Conservation (phyloP, 2,888 invertebrate species). For the Autographa gamma region DNA sequence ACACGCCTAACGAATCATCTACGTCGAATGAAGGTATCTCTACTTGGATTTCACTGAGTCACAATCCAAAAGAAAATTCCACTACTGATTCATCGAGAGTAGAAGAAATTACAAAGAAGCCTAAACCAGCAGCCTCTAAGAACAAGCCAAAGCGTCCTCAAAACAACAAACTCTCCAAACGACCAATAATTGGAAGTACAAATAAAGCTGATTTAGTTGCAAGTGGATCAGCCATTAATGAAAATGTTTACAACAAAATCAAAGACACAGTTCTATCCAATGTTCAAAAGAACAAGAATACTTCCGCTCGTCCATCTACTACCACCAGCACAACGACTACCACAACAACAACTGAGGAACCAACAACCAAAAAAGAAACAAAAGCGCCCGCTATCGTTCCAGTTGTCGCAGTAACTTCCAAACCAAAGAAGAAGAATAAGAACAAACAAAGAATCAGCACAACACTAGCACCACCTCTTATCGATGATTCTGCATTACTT, state of each 20-base stretch:
- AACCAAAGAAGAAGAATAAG: slow-evolving; percentile 83
- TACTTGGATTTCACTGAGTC: slow-evolving; percentile 93
- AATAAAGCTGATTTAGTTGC: slow-evolving; percentile 85
- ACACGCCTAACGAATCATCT: slow-evolving; percentile 74
- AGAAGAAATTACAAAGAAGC: slow-evolving; percentile 76
- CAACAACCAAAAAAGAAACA: slow-evolving; percentile 72
- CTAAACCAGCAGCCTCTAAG: slow-evolving; percentile 71
- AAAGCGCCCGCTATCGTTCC: slow-evolving; percentile 64
- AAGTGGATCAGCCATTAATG: slow-evolving; percentile 84
- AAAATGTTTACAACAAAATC: slow-evolving; percentile 89
- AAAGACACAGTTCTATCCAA: slow-evolving; percentile 90
- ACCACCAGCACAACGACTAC: slow-evolving; percentile 65
- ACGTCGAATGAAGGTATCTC: slow-evolving; percentile 92
- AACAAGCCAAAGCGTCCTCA: slow-evolving; percentile 80
- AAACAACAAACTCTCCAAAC: slow-evolving; percentile 75
- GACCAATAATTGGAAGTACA: slow-evolving; percentile 82
- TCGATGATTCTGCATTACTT: slow-evolving; percentile 79
- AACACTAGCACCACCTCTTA: slow-evolving; percentile 71
- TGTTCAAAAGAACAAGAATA: slow-evolving; percentile 85
- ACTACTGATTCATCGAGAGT: slow-evolving; percentile 82
- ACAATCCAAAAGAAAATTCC: slow-evolving; percentile 74
- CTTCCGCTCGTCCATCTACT: slow-evolving; percentile 66
- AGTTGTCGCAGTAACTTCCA: slow-evolving; percentile 71
- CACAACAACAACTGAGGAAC: slow-evolving; percentile 68
- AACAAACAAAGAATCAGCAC: slow-evolving; percentile 76